Conservation (phyloP, 2,113 vertebrate genomes). For the Burhinus oedicnemus region DNA sequence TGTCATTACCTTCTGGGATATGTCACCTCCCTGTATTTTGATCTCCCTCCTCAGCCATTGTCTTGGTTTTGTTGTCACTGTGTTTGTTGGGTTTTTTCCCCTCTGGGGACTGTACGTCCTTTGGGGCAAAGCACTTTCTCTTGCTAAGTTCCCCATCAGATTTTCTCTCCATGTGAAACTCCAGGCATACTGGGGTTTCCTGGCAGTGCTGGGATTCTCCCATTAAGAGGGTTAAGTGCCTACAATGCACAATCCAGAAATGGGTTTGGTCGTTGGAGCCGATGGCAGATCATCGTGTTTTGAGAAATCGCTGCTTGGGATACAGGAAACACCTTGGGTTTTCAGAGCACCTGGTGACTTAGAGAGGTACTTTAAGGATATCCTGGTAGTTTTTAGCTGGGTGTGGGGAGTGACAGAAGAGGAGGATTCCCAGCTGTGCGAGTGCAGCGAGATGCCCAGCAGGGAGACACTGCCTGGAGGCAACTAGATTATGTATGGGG, state of each 20-base stretch:
- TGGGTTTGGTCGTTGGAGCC: background rate
- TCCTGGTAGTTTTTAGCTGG: background rate
- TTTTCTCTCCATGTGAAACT: background rate
- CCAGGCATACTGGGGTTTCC: background rate
- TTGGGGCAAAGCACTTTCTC: background rate
- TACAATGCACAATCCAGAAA: background rate
- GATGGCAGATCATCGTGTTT: background rate
- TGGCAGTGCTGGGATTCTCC: background rate
- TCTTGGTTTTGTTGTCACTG: background rate
- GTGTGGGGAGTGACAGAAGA: background rate
- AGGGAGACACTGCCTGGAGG: background rate
- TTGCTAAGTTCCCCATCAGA: background rate
- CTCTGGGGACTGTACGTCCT: background rate
- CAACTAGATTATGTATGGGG: background rate
- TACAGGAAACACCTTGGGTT: background rate
- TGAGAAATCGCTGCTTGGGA: background rate
- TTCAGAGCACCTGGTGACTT: background rate
- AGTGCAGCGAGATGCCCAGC: background rate
- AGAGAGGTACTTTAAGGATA: background rate
- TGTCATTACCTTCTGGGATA: background rate
- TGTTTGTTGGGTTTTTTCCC: background rate
- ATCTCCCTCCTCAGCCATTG: background rate
- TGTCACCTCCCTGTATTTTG: background rate
- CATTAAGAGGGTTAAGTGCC: background rate
- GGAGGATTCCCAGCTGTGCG: background rate